Base-by-base conservation (phyloP, 2,888 invertebrate genomes). In the Erynnis tages region DNA sequence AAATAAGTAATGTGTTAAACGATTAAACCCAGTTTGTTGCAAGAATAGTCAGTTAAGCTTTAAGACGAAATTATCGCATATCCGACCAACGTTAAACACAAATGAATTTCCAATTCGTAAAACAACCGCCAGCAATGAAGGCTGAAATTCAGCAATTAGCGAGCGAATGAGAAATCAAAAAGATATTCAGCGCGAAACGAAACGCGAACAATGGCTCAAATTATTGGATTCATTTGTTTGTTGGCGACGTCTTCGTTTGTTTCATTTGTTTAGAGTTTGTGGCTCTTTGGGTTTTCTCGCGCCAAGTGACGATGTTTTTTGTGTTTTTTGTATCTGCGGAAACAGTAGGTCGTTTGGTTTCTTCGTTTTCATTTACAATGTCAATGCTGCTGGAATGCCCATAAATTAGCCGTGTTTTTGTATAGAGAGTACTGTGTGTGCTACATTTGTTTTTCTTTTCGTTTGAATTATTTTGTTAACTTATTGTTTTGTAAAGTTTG, bases 201-300 rank as follows among this genome's bases (percentile, higher is more conserved):
- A 34, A 35, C 35, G 43, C 6, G 34, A 41, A 50, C 52, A 52
- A 52, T 44, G 21, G 29, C 35, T 37, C 52, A 52, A 52, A 44
- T 52, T 52, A 52, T 52, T 52, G 52, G 44, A 52, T 44, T 52
- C 44, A 44, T 52, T 44, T 52, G 44, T 52, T 37, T 44, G 44
- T 50, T n/a, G 49, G 41, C 8, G 50, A 16, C 50, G 35, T 44
- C 50, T 50, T 50, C 50, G 50, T 37, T 43, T 48, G 48, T 48
- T 48, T 48, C 48, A 29, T 48, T 40, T 50, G 50, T 17, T 43
- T 43, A n/a, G n/a, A n/a, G n/a, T n/a, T 41, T 37, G 37, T 35
- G 44, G 37, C 44, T 34, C 43, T 50, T 50, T 37, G 35, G 43
- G 43, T 50, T 43, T 50, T 50, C 43, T 50, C 50, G 35, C 43